phyloP scores from a whole-genome alignment of 2,797 vertebrate genomes.

The Phaenicophaeus curvirostris region DNA sequence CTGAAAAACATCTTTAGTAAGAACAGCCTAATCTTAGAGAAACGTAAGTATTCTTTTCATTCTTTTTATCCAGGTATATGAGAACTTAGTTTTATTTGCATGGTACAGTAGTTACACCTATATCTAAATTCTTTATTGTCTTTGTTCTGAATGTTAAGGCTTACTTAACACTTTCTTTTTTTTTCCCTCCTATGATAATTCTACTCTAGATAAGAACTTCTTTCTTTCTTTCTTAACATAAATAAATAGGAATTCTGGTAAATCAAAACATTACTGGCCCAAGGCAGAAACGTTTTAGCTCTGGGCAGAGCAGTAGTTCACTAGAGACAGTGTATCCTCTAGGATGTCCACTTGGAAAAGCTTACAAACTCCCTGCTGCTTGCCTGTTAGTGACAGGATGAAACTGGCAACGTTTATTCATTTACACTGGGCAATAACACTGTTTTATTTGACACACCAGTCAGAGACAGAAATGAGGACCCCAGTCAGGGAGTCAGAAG shows the following conservation, averaged over 20 bases:
- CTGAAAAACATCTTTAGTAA: not conserved
- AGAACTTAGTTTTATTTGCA: constrained; percentile 1
- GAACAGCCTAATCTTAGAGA: not conserved
- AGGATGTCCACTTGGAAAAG: constrained; percentile 13
- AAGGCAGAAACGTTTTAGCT: not conserved
- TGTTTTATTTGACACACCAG: not conserved
- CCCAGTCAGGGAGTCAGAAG: not conserved
- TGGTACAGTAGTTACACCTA: not conserved
- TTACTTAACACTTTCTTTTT: not conserved
- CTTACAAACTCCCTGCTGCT: not conserved
- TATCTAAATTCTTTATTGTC: not conserved
- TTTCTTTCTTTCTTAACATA: not conserved
- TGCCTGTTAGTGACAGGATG: not conserved
- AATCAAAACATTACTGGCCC: not conserved
- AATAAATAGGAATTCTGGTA: not conserved
- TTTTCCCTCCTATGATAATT: not conserved
- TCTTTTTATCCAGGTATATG: not conserved
- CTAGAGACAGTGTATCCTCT: not conserved
- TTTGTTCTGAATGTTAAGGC: not conserved
- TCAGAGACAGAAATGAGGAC: not conserved
- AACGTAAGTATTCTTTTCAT: not conserved
- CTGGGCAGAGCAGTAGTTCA: not conserved
- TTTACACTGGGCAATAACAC: constrained; percentile 1
- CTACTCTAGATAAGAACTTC: not conserved
- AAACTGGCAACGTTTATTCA: constrained; percentile 5